Conservation (phyloP, 64 coral and sea anemone species). For the Montipora sp. region DNA sequence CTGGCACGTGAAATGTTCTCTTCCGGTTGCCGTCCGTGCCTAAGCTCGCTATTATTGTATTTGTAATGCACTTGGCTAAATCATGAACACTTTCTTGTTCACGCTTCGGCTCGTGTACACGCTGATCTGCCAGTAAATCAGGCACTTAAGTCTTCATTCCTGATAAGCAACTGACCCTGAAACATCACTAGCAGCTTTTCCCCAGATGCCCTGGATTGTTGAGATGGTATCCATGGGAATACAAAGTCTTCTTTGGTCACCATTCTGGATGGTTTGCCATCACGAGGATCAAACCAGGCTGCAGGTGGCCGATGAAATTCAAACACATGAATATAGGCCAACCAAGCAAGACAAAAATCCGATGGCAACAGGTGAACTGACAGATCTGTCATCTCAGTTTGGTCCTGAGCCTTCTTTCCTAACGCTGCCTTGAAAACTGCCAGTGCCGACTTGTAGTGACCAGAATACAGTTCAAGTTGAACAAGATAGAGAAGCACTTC, state of each 20-base stretch:
- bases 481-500: conserved; percentile 86
- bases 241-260: conserved; percentile 87
- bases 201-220: conserved; percentile 60
- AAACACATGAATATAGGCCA: conserved; percentile 96
- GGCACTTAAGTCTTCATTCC: too few relatives aligned
- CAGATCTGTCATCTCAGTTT: conserved; percentile 21
- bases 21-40: too few relatives aligned
- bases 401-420: conserved; percentile 10
- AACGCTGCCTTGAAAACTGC: conserved; percentile 62
- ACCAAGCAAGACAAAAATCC: conserved; percentile 82
- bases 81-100: too few relatives aligned
- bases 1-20: too few relatives aligned
- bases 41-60: too few relatives aligned
- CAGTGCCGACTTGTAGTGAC: conserved; percentile 71
- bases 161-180: conserved; percentile 60
- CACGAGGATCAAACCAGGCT: conserved; percentile 68
- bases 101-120: too few relatives aligned
- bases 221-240: conserved; percentile 93
- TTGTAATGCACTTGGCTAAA: too few relatives aligned
- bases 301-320: conserved; percentile 92
- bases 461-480: conserved; percentile 81
- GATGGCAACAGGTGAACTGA: conserved; percentile 27
- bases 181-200: conserved; percentile 82
- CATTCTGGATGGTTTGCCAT: conserved; percentile 84
- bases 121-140: too few relatives aligned